Percentiles rank a stretch among this genome's conserved stretches.
These are phyloP conservation scores for Archips crataeganus DNA, from an alignment of 2,888 invertebrate genomes.

Conservation along the genomic window DNA sequence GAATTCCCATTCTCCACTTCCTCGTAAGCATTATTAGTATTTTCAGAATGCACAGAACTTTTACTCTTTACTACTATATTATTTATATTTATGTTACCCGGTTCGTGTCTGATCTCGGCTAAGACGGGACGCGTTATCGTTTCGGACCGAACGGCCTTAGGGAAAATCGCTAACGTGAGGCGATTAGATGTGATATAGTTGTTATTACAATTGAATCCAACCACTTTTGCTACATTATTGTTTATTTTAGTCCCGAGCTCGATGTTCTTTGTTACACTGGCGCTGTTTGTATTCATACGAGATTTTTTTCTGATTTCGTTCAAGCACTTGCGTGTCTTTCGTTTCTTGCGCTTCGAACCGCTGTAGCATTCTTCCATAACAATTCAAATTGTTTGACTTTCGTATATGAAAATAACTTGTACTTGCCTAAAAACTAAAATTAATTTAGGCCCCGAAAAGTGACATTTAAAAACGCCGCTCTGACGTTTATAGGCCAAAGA, in stretches of 20 bases:
- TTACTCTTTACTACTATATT: slow-evolving; percentile 21
- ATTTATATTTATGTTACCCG: slow-evolving; percentile 41
- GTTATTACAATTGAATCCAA: slow-evolving; percentile 44
- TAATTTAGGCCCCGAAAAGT: slow-evolving; percentile 1
- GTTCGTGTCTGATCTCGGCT: slow-evolving; percentile 53
- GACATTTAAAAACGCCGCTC: slow-evolving; percentile 35
- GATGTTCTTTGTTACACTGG: slow-evolving; percentile 16
- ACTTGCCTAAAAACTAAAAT: slow-evolving; percentile 20
- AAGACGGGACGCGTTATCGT: slow-evolving; percentile 67
- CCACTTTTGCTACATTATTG: slow-evolving; percentile 40
- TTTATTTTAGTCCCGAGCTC: slow-evolving; percentile 28
- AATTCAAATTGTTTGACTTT: slow-evolving; percentile 17
- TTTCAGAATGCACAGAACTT: slow-evolving; percentile 10
- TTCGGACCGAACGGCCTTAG: slow-evolving; percentile 71
- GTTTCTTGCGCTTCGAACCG: slow-evolving; percentile 65
- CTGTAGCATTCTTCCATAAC: slow-evolving; percentile 57
- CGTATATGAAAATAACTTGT: slow-evolving; percentile 7
- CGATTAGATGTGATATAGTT: slow-evolving; percentile 64
- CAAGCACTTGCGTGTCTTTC: slow-evolving; percentile 70
- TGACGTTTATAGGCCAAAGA: slow-evolving; percentile 7
- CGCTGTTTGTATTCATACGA: slow-evolving; percentile 45
- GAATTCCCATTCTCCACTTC: slow-evolving; percentile 1
- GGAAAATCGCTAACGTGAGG: slow-evolving; percentile 68
- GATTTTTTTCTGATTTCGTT: slow-evolving; percentile 71
- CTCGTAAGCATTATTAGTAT: not conserved